A percentile compares a stretch with the other conserved stretches of the same genome.
Conservation (phyloP, 2,888 invertebrate genomes). For the Philopedon plagiatum region DNA sequence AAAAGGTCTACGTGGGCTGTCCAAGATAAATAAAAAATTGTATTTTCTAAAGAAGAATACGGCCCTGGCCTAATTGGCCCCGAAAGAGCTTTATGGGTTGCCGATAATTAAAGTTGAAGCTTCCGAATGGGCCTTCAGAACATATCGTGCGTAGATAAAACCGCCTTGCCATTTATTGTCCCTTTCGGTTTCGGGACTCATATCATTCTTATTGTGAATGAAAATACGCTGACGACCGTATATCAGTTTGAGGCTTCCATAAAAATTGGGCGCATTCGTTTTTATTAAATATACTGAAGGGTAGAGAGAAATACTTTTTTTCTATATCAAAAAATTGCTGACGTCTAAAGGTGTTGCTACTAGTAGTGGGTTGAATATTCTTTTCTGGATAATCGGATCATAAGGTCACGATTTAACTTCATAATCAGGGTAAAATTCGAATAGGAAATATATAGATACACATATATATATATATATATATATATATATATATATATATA, state of each 20-base stretch:
- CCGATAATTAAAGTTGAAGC: slow-evolving; percentile 51
- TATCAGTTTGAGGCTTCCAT: slow-evolving; percentile 10
- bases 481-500: too few species aligned
- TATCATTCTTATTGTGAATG: slow-evolving; percentile 20
- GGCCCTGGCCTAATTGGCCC: slow-evolving; percentile 33
- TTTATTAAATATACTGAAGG: slow-evolving; percentile 9
- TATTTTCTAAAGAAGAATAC: background rate
- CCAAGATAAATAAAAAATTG: background rate
- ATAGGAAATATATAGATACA: too few species aligned
- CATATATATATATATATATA: too few species aligned
- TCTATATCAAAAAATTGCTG: background rate
- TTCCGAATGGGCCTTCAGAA: slow-evolving; percentile 21
- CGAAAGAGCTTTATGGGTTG: slow-evolving; percentile 38
- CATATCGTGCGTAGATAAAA: slow-evolving; percentile 32
- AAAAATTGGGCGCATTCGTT: background rate
- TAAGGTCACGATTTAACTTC: too few species aligned
- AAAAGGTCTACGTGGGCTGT: too few species aligned
- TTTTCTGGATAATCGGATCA: too few species aligned
- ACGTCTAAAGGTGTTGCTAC: background rate
- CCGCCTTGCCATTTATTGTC: slow-evolving; percentile 28
- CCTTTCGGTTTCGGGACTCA: slow-evolving; percentile 14
- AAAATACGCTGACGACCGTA: slow-evolving; percentile 19
- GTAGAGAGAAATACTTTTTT: background rate
- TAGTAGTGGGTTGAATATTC: too few species aligned
- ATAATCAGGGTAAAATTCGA: too few species aligned